phyloP scores from a whole-genome alignment of 2,888 invertebrate species.

The Drosophila neonasuta region DNA sequence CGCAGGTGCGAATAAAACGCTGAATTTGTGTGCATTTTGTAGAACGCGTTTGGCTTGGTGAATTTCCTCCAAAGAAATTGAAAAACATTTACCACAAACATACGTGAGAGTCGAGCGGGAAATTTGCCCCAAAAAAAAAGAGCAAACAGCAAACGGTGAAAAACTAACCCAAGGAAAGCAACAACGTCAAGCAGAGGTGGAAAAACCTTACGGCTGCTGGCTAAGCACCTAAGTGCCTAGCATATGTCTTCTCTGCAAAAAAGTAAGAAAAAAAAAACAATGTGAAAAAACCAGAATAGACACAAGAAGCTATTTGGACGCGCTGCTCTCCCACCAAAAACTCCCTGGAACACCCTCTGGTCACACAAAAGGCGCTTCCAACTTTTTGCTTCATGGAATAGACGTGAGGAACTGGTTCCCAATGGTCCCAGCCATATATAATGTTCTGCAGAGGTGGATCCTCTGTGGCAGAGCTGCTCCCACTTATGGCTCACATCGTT shows the following conservation, averaged over 20 bases:
- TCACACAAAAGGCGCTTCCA: constrained; percentile 23
- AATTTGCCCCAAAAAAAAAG: constrained; percentile 19
- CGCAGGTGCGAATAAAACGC: constrained; percentile 75
- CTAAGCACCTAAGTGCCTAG: constrained; percentile 70
- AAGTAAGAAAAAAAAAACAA: constrained; percentile 8
- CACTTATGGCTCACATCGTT: constrained; percentile 19
- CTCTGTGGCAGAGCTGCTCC: constrained; percentile 20
- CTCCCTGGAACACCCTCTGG: background rate
- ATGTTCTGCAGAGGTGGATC: constrained; percentile 12
- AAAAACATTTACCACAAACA: constrained; percentile 76
- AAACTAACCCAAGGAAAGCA: constrained; percentile 50
- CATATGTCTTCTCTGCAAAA: constrained; percentile 62
- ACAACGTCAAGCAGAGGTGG: constrained; percentile 33
- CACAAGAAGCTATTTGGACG: constrained; percentile 39
- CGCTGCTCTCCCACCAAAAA: constrained; percentile 10
- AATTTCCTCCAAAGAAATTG: constrained; percentile 62
- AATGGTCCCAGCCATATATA: constrained; percentile 27
- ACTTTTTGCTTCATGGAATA: constrained; percentile 24
- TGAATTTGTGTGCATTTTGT: constrained; percentile 74
- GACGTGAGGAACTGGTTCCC: constrained; percentile 11
- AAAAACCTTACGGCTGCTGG: constrained; percentile 56
- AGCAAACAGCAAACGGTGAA: constrained; percentile 25
- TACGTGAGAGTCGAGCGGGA: constrained; percentile 46
- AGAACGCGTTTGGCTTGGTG: constrained; percentile 51
- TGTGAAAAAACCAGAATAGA: constrained; percentile 39